phyloP scores from a whole-genome alignment of 2,113 vertebrate genomes.

The Anser brachyrhynchus region DNA sequence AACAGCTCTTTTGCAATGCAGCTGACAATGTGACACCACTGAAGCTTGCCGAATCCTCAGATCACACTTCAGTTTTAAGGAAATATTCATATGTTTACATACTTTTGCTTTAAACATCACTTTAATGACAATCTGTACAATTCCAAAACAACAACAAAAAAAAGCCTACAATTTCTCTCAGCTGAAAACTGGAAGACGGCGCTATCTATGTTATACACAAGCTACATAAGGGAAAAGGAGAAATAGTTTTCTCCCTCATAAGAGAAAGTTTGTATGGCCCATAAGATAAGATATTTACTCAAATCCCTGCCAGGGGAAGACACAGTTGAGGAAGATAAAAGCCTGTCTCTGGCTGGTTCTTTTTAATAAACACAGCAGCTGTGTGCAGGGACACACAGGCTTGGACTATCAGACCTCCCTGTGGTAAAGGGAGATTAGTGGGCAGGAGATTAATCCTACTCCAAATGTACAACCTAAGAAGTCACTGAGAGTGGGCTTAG shows the following conservation, averaged over 20 bases:
- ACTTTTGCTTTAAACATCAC: not conserved
- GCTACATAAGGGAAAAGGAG: not conserved
- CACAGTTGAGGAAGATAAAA: not conserved
- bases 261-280: not conserved
- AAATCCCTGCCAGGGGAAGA: not conserved
- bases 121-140: not conserved
- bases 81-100: not conserved
- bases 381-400: not conserved
- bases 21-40: not conserved
- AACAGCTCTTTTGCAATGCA: not conserved
- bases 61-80: not conserved
- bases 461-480: fast-evolving
- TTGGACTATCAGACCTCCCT: constrained; percentile 1
- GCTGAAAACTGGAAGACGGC: not conserved
- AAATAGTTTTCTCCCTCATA: not conserved
- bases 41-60: not conserved
- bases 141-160: not conserved
- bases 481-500: not conserved
- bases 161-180: not conserved
- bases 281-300: not conserved
- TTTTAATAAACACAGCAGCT: not conserved
- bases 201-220: not conserved
- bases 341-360: not conserved
- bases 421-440: not conserved
- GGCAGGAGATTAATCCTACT: not conserved